These are phyloP conservation scores for Anthophora plumipes DNA, from an alignment of 2,888 invertebrate genomes.

Conservation along the genomic window DNA sequence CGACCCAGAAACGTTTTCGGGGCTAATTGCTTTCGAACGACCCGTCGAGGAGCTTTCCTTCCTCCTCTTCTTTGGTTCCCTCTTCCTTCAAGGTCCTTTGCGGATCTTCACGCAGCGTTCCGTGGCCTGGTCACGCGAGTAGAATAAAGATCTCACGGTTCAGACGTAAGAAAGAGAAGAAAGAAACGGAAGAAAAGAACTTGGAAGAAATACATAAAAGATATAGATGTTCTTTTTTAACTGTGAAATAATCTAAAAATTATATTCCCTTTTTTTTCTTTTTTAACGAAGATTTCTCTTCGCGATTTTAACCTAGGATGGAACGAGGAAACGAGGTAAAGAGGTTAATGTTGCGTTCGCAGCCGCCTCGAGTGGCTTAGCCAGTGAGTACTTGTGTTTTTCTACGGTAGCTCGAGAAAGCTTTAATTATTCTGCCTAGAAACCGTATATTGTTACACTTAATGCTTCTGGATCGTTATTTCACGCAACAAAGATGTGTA, in stretches of 20 bases:
- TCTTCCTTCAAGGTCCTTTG: background rate
- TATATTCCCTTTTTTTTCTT: too few relatives aligned
- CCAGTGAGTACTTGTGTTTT: conserved; percentile 1
- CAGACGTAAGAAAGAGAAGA: background rate
- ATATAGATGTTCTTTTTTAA: too few relatives aligned
- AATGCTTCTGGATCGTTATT: background rate
- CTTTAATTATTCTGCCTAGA: conserved; percentile 29
- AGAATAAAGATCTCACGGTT: background rate
- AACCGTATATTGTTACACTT: conserved; percentile 8
- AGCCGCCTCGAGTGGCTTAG: conserved; percentile 17
- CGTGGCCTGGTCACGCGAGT: background rate
- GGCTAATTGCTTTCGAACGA: conserved; percentile 73
- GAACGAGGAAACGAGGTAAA: conserved; percentile 50
- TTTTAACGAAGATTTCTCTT: background rate
- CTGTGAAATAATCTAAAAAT: too few relatives aligned
- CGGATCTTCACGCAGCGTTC: background rate
- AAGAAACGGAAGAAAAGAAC: background rate
- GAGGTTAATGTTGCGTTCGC: conserved; percentile 38
- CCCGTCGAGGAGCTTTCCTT: conserved; percentile 18
- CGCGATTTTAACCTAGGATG: background rate
- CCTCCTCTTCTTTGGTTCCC: background rate
- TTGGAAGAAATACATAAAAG: background rate
- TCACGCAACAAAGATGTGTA: background rate
- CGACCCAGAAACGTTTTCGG: conserved; percentile 68
- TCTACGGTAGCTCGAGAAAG: conserved; percentile 8